Base-by-base conservation (phyloP, 2,797 vertebrate genomes). In the Myotis pilosus region DNA sequence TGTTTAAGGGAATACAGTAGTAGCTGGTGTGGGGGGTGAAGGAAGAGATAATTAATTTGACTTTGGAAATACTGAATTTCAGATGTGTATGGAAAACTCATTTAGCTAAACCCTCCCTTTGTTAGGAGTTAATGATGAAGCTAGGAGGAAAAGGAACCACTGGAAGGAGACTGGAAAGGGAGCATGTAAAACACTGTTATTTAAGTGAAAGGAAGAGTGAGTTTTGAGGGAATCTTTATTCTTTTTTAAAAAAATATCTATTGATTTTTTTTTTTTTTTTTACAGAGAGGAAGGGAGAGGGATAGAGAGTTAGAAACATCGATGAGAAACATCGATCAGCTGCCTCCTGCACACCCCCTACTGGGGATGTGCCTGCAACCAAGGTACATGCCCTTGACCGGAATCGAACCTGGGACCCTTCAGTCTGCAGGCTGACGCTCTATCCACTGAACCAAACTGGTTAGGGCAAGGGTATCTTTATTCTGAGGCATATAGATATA, bases 181-280 rank as follows among this genome's bases (percentile, higher is more conserved):
- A 91, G 9, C 57, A 74, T 95, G 33, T 92, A 91, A 92, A 85
- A 85, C 30, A 84, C 51, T 86, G 53, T 86, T 79, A 91, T 15
- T 4, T 53, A 96, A 96, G 7, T 38, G 51, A 92, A 92, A 25
- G 25, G 7, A 57, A 84, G 49, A 62, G 19, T 64, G 74, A 79
- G 28, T 87, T 91, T 80, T 87, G n/a, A 83, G 69, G 57, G 1
- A 81, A n/a, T 69, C n/a, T 88, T 88, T 89, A 75, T 20, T 83
- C 3, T 81, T 44, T 44, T 44, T 44, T 38, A 1, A 10, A 44
- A 44, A 44, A 44, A 44, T 44, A 44, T 44, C 7, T 44, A 44
- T 44, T 44, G 9, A 9, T 8, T 44, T 44, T 8, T 8, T 44
- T 44, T 44, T 44, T 44, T 44, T 44, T 44, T 44, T 10, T 38